Base-by-base conservation (phyloP, 2,797 vertebrate genomes). In the Cygnus olor region DNA sequence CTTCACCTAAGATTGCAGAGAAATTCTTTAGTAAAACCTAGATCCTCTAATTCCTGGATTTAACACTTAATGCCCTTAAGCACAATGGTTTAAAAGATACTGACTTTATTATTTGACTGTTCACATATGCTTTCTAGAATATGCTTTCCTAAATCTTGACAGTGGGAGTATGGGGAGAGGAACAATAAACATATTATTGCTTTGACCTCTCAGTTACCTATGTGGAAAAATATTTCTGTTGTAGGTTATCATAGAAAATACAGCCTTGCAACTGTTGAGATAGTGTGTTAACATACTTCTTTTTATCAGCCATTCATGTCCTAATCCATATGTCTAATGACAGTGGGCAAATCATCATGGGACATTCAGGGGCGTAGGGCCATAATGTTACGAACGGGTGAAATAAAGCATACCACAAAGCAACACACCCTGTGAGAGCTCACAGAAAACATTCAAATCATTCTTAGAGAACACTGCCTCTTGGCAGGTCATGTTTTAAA, bases 211-310 rank as follows among this genome's bases (percentile, higher is more conserved):
- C 36, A 47, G 78, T 22, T 65, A 61, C 44, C 36, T 47, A 47
- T 9, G 61, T 11, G 2, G 40, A 63, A 63, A 74, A 70, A 17
- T 24, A 53, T 42, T 44, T 54, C 18, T 4, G 7, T n/a, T 44
- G 58, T 66, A 44, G 24, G 51, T 85, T 53, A 71, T 19, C 30
- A n/a, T 0, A 65, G 36, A 47, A 79, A 93, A 77, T 20, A n/a
- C 22, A 42, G 14, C 2, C 0, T 2, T 82, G 54, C 27, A 44
- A 32, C 36, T 80, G 24, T 18, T 80, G 60, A 44, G 19, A 61
- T 4, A 49, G 20, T 1, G 0, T 1, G 0, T 30, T 70, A 36
- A 2, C 3, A 1, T 66, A 79, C 38, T 9, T 40, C 10, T 66
- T n/a, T 17, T 10, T 9, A 21, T 61, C 56, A 68, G 38, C n/a